phyloP scores from a whole-genome alignment of 2,888 invertebrate species.

The Orthosia gracilis region DNA sequence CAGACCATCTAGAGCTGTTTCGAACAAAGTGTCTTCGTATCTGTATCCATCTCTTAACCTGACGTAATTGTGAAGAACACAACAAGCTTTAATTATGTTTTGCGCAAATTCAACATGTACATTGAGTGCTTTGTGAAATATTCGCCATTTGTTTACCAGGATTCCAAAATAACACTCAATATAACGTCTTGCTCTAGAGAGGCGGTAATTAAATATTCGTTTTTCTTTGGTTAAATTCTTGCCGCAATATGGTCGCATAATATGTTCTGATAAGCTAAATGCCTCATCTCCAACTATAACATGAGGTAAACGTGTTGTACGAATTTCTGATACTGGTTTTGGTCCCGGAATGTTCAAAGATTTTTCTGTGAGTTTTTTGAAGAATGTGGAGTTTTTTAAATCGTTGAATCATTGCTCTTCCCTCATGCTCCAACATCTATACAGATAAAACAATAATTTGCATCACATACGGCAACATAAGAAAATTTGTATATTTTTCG shows the following conservation, averaged over 20 bases:
- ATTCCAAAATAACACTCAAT: conserved; percentile 15
- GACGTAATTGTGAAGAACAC: background rate
- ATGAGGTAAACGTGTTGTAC: conserved; percentile 4
- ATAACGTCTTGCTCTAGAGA: background rate
- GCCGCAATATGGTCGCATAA: background rate
- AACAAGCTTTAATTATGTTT: conserved; percentile 5
- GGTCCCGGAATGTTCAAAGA: conserved; percentile 30
- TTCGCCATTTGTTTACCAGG: conserved; percentile 13
- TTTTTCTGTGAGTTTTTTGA: conserved; percentile 22
- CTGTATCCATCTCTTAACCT: no score
- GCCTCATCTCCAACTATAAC: conserved; percentile 6
- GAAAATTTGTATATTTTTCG: conserved; percentile 20
- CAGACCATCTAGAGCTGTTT: no score
- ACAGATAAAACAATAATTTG: conserved; percentile 16
- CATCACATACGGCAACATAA: conserved; percentile 24
- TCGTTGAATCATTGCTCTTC: conserved; percentile 32
- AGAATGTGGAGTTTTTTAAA: conserved; percentile 33
- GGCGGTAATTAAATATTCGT: background rate
- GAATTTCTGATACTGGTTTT: conserved; percentile 33
- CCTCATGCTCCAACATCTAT: conserved; percentile 27
- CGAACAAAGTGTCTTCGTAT: no score
- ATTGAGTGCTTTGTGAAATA: no score
- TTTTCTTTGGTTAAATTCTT: background rate
- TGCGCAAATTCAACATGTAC: no score
- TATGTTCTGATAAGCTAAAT: background rate